Evolutionary conservation across 92 coral and sea anemone genomes (phyloP), one percentile per base, ranked within the genome.

Genomic region (Zoanthus gigantus): DNA sequence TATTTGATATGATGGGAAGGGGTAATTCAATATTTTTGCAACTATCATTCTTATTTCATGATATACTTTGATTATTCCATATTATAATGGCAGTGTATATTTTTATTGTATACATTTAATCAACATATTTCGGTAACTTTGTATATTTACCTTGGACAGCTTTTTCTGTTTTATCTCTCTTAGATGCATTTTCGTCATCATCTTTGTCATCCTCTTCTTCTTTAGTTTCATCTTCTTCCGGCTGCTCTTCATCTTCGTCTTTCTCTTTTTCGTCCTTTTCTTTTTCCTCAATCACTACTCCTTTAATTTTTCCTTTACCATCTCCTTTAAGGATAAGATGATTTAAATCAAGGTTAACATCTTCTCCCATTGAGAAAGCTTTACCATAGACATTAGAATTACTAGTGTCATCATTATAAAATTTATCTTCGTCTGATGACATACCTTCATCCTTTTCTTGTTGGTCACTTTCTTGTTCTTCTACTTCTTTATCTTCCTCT

Each of bases 261-360:
- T 58, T 58, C 66, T 81, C 88, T 32, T 58, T 53, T 6, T 91
- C 86, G 34, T 91, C 90, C 47, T 86, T 83, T 37, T 90, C 89
- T 69, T 88, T 88, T 54, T 90, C 93, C 13, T 92, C 95, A 28
- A 90, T 65, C 61, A 86, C 81, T 3, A 92, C 91, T 11, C 93
- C 95, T 52, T 87, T 83, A 42, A 87, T 90, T 78, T 90, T 92
- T 16, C 95, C 95, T 50, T 54, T 69, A 31, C 95, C 95, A 28
- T 89, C 83, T 66, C 94, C 94, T 65, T 89, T 92, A 76, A 92
- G 90, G 65, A 92, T 90, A 53, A 92, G 85, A 34, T 92, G 89
- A 42, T 92, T 92, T 14, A 92, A 87, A 78, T 92, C 93, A 68
- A 92, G 93, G 76, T 92, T 87, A 50, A 86, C 83, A 74, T 87